Evolutionary conservation across 2,113 vertebrate species (phyloP).

Genomic region (Vulpes vulpes): DNA sequence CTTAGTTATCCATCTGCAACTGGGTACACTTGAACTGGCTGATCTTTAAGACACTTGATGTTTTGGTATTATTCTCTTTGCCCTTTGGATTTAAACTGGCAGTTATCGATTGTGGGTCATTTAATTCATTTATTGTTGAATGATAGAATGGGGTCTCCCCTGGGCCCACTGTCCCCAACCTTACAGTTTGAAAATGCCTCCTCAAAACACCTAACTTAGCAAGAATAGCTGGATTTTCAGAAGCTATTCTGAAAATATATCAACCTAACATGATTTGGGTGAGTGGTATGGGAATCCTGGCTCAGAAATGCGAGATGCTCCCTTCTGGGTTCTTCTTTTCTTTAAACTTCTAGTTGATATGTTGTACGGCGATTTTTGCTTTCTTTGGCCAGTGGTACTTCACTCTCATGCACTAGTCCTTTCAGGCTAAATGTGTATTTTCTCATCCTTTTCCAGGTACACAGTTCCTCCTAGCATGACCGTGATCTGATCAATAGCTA

Average conservation of each 20-base stretch:
- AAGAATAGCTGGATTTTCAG: background rate
- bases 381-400: background rate
- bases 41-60: background rate
- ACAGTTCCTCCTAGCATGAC: slow-evolving; percentile 84
- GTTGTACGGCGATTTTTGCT: background rate
- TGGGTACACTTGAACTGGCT: background rate
- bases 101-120: background rate
- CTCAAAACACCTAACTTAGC: background rate
- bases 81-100: background rate
- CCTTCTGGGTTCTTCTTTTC: background rate
- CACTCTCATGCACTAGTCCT: background rate
- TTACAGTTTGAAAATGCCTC: background rate
- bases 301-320: background rate
- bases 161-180: background rate
- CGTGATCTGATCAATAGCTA: slow-evolving; percentile 75
- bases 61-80: background rate
- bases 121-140: background rate
- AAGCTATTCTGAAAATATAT: background rate
- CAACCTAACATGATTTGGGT: background rate
- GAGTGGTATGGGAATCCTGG: background rate
- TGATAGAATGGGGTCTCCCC: background rate
- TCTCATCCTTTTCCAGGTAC: slow-evolving; percentile 76
- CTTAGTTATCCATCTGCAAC: background rate
- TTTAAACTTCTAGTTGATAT: background rate
- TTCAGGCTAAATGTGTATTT: background rate